These are phyloP conservation scores for Trogon surrucura DNA, from an alignment of 2,113 vertebrate genomes.

Conservation along the genomic window DNA sequence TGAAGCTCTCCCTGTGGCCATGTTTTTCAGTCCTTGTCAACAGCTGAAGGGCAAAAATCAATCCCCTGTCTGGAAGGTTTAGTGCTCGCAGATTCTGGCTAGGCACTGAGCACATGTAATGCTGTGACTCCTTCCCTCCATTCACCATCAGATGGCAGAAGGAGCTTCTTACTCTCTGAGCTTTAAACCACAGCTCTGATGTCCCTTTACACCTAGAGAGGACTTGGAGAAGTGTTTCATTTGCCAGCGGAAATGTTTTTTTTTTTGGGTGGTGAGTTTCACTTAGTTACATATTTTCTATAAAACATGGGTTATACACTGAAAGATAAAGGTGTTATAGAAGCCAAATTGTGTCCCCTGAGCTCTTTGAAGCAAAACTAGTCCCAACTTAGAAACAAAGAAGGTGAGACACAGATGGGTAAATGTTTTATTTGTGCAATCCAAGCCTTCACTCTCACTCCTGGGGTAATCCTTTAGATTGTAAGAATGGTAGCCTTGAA, in stretches of 20 bases:
- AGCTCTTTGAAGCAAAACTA: not conserved
- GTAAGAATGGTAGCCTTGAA: not conserved
- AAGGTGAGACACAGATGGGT: not conserved
- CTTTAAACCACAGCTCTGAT: not conserved
- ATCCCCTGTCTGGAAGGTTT: not conserved
- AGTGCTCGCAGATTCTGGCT: not conserved
- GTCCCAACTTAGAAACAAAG: not conserved
- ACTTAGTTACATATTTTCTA: not conserved
- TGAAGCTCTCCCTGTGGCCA: not conserved
- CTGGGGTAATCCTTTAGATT: not conserved
- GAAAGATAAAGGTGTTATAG: not conserved
- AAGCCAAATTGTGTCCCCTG: not conserved
- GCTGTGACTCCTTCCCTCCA: not conserved
- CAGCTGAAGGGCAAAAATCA: not conserved
- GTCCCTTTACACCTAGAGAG: not conserved
- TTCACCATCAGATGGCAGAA: constrained; percentile 54
- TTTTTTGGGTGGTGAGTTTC: not conserved
- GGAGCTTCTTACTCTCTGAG: not conserved
- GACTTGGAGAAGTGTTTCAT: not conserved
- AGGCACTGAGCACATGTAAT: not conserved
- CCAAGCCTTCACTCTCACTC: not conserved
- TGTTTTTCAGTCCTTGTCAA: not conserved
- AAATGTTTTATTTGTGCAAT: not conserved
- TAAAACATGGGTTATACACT: not conserved
- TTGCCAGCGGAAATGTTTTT: not conserved